Conservation (phyloP, 2,888 invertebrate genomes). For the Auanema sp. region DNA sequence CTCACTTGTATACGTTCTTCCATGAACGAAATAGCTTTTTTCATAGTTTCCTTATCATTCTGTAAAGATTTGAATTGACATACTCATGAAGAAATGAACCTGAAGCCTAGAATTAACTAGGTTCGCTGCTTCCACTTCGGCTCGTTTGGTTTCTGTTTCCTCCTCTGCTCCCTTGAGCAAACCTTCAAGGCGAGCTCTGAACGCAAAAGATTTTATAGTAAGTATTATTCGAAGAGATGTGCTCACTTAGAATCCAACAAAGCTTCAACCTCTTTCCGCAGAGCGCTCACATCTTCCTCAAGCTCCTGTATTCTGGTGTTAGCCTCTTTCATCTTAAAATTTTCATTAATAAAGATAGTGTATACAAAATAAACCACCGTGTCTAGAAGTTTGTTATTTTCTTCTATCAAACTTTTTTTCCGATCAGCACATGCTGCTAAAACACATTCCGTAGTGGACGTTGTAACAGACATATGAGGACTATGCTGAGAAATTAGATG, state of each 20-base stretch:
- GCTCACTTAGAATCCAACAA: constrained; percentile 24
- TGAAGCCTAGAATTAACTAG: constrained; percentile 42
- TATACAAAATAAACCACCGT: constrained; percentile 27
- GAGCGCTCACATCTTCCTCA: constrained; percentile 42
- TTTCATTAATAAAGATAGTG: neutral
- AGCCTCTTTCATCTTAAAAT: constrained; percentile 39
- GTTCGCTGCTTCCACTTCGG: constrained; percentile 46
- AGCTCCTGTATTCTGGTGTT: constrained; percentile 41
- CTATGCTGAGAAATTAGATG: neutral
- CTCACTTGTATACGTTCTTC: constrained; percentile 50
- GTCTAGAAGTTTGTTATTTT: constrained; percentile 48
- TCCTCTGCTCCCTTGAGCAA: constrained; percentile 23
- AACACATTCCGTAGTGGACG: constrained; percentile 39
- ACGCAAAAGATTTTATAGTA: neutral
- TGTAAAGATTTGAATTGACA: constrained; percentile 8
- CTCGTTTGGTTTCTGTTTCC: constrained; percentile 47
- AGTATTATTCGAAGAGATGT: neutral
- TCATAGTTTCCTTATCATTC: constrained; percentile 41
- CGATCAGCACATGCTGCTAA: constrained; percentile 43
- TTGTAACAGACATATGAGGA: neutral
- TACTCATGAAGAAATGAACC: constrained; percentile 16
- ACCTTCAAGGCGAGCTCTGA: constrained; percentile 18
- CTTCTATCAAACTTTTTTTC: constrained; percentile 45
- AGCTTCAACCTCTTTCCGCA: constrained; percentile 39
- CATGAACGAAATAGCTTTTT: constrained; percentile 54